Percentiles rank a stretch among this genome's conserved stretches.
phyloP scores from a whole-genome alignment of 2,797 vertebrate species.

The Parotocinclus haroldoi region DNA sequence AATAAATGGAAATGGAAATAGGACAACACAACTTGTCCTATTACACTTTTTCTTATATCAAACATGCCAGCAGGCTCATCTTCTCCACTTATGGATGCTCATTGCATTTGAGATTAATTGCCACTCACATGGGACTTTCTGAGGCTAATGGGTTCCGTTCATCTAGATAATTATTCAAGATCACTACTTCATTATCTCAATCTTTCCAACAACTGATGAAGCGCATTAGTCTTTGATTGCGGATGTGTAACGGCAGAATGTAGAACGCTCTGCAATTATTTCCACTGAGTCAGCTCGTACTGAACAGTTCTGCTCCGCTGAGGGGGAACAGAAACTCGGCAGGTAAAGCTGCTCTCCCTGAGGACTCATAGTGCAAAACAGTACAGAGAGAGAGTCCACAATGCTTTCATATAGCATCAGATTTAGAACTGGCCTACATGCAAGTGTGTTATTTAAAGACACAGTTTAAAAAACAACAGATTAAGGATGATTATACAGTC shows the following conservation, averaged over 20 bases:
- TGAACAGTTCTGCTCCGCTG: neutral
- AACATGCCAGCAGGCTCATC: neutral
- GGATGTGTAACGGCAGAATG: slow-evolving; percentile 20
- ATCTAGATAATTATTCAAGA: slow-evolving; percentile 32
- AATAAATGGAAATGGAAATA: no score
- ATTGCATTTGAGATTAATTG: slow-evolving; percentile 14
- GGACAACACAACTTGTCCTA: no score
- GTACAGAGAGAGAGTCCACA: neutral
- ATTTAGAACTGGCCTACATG: slow-evolving; percentile 8
- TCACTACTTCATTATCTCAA: slow-evolving; percentile 23
- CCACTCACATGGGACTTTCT: slow-evolving; percentile 11
- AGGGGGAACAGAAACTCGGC: slow-evolving; percentile 9
- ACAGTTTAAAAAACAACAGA: neutral
- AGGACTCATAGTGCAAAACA: slow-evolving; percentile 5
- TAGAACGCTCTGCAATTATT: slow-evolving; percentile 20
- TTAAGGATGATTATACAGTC: neutral
- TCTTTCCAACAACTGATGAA: slow-evolving; percentile 20
- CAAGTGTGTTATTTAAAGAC: slow-evolving; percentile 11
- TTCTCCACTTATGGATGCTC: slow-evolving; percentile 5
- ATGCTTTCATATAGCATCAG: neutral
- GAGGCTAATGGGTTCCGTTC: slow-evolving; percentile 25
- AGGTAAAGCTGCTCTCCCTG: slow-evolving; percentile 13
- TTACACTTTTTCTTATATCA: no score
- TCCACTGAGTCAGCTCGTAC: slow-evolving; percentile 14
- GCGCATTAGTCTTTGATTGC: slow-evolving; percentile 31